Conservation (phyloP, 2,113 vertebrate species). For the Origma solitaria region DNA sequence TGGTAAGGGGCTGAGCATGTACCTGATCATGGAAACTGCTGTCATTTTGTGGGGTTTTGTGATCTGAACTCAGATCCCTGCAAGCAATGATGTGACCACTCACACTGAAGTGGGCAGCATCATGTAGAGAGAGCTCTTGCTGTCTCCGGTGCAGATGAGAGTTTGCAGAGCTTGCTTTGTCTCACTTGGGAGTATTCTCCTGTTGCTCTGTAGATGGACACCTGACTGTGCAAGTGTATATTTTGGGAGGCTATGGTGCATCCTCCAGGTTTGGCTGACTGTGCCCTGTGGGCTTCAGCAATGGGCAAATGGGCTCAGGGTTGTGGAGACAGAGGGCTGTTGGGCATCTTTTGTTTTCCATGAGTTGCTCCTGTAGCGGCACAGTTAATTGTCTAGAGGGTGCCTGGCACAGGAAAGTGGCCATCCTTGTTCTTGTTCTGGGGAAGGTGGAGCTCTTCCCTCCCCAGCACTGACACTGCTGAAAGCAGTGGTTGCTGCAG, state of each 20-base stretch:
- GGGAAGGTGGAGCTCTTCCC: background rate
- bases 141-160: background rate
- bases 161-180: background rate
- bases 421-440: background rate
- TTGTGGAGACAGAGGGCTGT: background rate
- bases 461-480: background rate
- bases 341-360: background rate
- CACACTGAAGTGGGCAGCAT: background rate
- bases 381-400: background rate
- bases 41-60: background rate
- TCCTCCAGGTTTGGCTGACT: background rate
- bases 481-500: background rate
- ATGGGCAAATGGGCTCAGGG: background rate
- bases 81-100: background rate
- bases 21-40: background rate
- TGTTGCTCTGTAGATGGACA: background rate
- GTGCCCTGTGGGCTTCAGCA: background rate
- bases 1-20: conserved; percentile 68
- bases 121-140: background rate
- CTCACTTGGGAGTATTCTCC: background rate
- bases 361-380: background rate
- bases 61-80: background rate
- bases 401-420: background rate
- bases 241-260: background rate
- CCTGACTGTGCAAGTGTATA: background rate